Evolutionary conservation across 2,888 invertebrate genomes (phyloP).

Genomic region (Camptogramma bilineatum): DNA sequence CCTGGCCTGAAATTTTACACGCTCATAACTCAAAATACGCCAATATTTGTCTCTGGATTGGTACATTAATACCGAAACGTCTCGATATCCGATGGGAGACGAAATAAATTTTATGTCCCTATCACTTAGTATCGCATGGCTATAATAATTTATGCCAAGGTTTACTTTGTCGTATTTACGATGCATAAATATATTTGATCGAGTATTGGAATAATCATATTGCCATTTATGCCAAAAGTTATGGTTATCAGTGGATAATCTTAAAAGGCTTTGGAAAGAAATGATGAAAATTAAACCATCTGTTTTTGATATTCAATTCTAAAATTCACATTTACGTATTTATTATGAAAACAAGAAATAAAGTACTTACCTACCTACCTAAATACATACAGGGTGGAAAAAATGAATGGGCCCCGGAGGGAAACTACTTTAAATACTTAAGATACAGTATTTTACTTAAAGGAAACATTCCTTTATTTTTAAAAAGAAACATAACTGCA

Average conservation of each 20-base stretch:
- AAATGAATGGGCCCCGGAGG: too few species aligned
- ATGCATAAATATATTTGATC: slow-evolving; percentile 41
- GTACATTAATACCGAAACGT: slow-evolving; percentile 38
- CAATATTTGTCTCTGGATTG: slow-evolving; percentile 28
- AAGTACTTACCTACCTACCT: too few species aligned
- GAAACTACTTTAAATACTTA: too few species aligned
- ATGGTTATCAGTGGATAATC: slow-evolving; percentile 29
- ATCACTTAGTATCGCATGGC: slow-evolving; percentile 79
- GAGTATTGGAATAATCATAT: slow-evolving; percentile 41
- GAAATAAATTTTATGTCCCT: slow-evolving; percentile 68
- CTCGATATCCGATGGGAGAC: slow-evolving; percentile 33
- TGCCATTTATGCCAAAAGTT: slow-evolving; percentile 20
- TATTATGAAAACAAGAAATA: too few species aligned
- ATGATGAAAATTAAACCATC: background rate
- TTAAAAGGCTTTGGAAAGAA: slow-evolving; percentile 8
- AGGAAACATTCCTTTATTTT: too few species aligned
- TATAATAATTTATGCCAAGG: slow-evolving; percentile 74
- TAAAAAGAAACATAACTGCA: too few species aligned
- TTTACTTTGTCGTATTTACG: slow-evolving; percentile 80
- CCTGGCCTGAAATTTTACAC: background rate
- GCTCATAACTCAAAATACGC: slow-evolving; percentile 10
- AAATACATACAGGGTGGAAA: too few species aligned
- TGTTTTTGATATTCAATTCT: background rate
- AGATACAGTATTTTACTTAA: too few species aligned
- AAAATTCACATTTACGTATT: background rate